Base-by-base conservation (phyloP, 2,797 vertebrate genomes). In the Sebastes diploproa region DNA sequence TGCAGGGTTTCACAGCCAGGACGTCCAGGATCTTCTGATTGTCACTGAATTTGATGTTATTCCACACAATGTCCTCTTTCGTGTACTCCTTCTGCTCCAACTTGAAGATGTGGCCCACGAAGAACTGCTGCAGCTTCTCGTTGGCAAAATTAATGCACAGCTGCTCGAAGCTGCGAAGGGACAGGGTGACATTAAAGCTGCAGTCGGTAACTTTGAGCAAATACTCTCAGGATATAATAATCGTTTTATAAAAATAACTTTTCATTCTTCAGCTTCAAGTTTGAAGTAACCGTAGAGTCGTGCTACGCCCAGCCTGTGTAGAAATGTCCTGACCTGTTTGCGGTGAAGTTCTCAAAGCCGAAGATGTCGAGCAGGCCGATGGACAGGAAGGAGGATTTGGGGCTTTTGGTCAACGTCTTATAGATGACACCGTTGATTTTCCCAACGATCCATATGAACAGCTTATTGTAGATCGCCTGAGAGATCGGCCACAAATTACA, bases 71-170 rank as follows among this genome's bases (percentile, higher is more conserved):
- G 46, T 91, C 89, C 86, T 99, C 97, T 0, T 95, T 94, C 52
- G 55, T 76, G 84, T 98, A 99, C 85, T 99, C 98, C 59, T 97
- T 94, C 82, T 99, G 98, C 92, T 99, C 98, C 88, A 96, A 82
- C 72, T 96, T 97, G 94, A 99, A 99, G 88, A 99, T 91, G 3
- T 98, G 97, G 12, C 64, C 83, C 82, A 99, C 97, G 0, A 99
- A 99, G 92, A 99, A 98, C 93, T 99, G 98, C 93, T 99, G 98
- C 76, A 99, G 96, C 87, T 97, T 97, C 90, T 99, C 98, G 0
- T 99, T 99, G 85, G 98, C 98, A 8, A 97, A 97, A 81, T 99
- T 99, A 87, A 99, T 99, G 92, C 98, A 99, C 73, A 99, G 94
- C 90, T 99, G 98, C 93, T 99, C 98, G 23, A 99, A 99, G 92